These are phyloP conservation scores for Lomographa bimaculata DNA, from an alignment of 2,888 invertebrate species.

Conservation along the genomic window DNA sequence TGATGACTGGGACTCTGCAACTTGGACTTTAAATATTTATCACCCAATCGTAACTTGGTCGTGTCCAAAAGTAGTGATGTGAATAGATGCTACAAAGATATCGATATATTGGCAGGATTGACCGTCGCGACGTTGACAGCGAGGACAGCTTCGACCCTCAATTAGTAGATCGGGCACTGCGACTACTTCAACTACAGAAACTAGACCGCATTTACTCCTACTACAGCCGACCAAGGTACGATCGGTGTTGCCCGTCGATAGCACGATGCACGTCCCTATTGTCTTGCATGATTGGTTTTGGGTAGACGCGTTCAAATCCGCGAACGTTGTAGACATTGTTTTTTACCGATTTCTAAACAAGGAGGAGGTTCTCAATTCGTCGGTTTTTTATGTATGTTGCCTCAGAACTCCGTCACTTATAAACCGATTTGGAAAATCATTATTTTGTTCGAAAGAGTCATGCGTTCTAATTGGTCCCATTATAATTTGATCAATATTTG, in stretches of 20 bases:
- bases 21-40: background rate
- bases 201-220: slow-evolving; percentile 84
- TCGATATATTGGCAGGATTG: slow-evolving; percentile 81
- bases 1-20: too few relatives aligned
- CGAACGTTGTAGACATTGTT: too few relatives aligned
- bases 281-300: slow-evolving; percentile 48
- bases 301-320: too few relatives aligned
- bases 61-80: slow-evolving; percentile 49
- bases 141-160: slow-evolving; percentile 75
- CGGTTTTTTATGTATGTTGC: too few relatives aligned
- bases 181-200: slow-evolving; percentile 82
- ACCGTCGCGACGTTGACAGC: slow-evolving; percentile 74
- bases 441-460: too few relatives aligned
- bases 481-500: too few relatives aligned
- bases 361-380: too few relatives aligned
- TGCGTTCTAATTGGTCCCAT: too few relatives aligned
- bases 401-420: too few relatives aligned
- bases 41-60: slow-evolving; percentile 64
- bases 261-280: slow-evolving; percentile 49
- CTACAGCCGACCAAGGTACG: slow-evolving; percentile 85
- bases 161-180: slow-evolving; percentile 81
- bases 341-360: too few relatives aligned
- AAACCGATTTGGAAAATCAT: too few relatives aligned
- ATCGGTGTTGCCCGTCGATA: slow-evolving; percentile 66
- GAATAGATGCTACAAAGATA: slow-evolving; percentile 61